Evolutionary conservation across 2,888 invertebrate species (phyloP).

Genomic region (Halictus quadricinctus): DNA sequence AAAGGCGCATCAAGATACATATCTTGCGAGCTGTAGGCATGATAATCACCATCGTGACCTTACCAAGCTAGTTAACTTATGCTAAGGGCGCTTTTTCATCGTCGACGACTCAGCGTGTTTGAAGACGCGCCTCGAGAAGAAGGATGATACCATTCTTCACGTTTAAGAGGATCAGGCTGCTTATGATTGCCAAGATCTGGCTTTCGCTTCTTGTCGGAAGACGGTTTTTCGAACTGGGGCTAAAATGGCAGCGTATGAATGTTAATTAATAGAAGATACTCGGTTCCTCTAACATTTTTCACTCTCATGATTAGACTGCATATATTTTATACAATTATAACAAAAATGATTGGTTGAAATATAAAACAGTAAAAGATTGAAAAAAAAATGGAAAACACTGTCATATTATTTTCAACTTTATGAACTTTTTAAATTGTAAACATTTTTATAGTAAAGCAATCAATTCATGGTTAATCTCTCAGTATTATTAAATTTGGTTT

Average conservation of each 20-base stretch:
- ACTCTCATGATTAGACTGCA: background rate
- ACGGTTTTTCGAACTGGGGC: background rate
- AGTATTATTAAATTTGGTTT: too few species aligned
- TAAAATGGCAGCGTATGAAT: background rate
- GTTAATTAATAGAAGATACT: background rate
- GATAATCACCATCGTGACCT: slow-evolving; percentile 65
- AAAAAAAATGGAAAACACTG: background rate
- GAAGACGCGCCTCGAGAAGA: slow-evolving; percentile 60
- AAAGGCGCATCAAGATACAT: slow-evolving; percentile 47
- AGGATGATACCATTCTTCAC: slow-evolving; percentile 66
- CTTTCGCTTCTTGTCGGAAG: background rate
- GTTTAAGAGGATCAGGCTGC: slow-evolving; percentile 70
- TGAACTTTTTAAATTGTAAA: background rate
- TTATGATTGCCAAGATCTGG: slow-evolving; percentile 65
- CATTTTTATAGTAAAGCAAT: background rate
- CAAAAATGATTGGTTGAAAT: background rate
- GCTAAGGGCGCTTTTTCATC: slow-evolving; percentile 67
- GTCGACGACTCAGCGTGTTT: slow-evolving; percentile 70
- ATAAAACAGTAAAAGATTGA: background rate
- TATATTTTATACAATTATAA: background rate
- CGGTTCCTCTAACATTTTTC: background rate
- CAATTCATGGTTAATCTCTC: background rate
- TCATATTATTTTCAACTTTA: background rate
- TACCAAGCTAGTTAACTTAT: slow-evolving; percentile 50
- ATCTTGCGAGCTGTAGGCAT: slow-evolving; percentile 40